Base-by-base conservation (phyloP, 2,113 vertebrate species). In the Entomyzon cyanotis region DNA sequence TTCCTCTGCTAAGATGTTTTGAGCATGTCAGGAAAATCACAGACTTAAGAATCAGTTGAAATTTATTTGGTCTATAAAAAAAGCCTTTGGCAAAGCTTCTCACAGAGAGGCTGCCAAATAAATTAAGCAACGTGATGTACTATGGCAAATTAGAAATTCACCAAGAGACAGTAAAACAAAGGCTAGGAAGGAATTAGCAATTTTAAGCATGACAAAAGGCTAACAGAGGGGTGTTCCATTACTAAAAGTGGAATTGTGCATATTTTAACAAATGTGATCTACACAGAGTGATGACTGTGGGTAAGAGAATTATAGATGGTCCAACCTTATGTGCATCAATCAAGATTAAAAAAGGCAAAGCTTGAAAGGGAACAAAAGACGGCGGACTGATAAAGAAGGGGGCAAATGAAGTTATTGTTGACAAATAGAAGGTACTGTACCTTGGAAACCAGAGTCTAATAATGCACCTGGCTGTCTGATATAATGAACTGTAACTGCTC, bases 161-260 rank as follows among this genome's bases (percentile, higher is more conserved):
- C 90, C 87, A 93, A 88, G 91, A 95, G 94, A 92, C 76, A 44
- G 87, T 93, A 93, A 95, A 95, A 95, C 92, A 93, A 96, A 95
- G 79, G 71, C 12, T 86, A 83, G 82, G 79, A 90, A 90, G 90
- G 90, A 93, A 95, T 95, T 95, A 94, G 85, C 82, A 77, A 82
- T 94, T 91, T 93, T 59, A 86, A 94, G 68, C 68, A 24, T 91
- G 74, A 95, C 78, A 86, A 85, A 94, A 90, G 78, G 63, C 85
- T 93, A 88, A n/a, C 42, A 76, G 70, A 91, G 64, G 71, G n/a
- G 30, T 94, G 47, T 95, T 93, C 75, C 52, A 23, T 93, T 88
- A 47, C 78, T 42, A 47, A 37, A 79, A 88, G 63, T 77, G 75
- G 67, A 77, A 62, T 59, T 85, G 69, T 87, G 42, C 20, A 7